These are phyloP conservation scores for Toxostoma redivivum DNA, from an alignment of 2,113 vertebrate species.

Conservation along the genomic window DNA sequence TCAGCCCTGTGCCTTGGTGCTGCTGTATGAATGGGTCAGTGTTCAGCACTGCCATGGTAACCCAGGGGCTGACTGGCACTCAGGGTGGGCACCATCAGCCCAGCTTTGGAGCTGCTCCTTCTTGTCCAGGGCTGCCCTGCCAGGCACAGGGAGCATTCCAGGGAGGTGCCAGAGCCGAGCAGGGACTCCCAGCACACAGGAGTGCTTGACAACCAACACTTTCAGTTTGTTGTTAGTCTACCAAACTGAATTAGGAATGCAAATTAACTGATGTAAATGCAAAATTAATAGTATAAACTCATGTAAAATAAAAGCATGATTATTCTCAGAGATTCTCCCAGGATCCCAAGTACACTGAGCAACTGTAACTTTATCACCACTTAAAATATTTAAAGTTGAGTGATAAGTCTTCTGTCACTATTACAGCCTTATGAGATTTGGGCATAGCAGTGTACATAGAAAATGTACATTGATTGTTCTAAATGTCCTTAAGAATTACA, in stretches of 20 bases:
- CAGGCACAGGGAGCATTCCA: background rate
- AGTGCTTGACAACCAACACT: rapidly evolving
- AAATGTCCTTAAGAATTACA: background rate
- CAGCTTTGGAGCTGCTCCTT: background rate
- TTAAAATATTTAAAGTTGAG: background rate
- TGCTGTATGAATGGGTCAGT: background rate
- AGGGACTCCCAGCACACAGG: background rate
- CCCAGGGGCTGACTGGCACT: background rate
- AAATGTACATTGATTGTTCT: background rate
- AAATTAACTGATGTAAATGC: conserved; percentile 3
- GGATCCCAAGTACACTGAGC: background rate
- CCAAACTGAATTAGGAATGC: conserved; percentile 4
- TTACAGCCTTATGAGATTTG: background rate
- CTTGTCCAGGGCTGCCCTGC: background rate
- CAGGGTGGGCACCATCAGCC: background rate
- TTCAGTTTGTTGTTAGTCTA: background rate
- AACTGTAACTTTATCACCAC: background rate
- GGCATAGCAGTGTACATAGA: background rate
- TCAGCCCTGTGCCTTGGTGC: background rate
- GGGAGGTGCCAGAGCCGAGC: rapidly evolving
- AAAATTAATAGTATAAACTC: background rate
- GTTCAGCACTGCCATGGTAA: background rate
- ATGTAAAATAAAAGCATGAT: background rate
- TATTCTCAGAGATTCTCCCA: background rate
- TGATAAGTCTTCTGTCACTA: background rate